A percentile compares a stretch with the other conserved stretches of the same genome.
These are phyloP conservation scores for Xenopus petersii DNA, from an alignment of 2,797 vertebrate species.

Conservation along the genomic window DNA sequence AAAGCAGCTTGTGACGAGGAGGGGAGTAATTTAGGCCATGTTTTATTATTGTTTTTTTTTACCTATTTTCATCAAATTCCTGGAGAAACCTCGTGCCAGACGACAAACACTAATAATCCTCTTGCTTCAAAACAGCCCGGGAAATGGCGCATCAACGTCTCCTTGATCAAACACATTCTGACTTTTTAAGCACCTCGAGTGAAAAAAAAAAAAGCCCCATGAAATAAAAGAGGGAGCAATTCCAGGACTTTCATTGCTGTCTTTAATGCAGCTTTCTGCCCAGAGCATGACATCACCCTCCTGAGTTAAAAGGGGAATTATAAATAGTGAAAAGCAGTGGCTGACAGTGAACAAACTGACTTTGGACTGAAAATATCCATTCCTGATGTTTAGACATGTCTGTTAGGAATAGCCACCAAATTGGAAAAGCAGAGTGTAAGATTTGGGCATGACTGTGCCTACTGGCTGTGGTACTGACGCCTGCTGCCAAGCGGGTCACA, in stretches of 20 bases:
- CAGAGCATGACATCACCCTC: slow-evolving; percentile 37
- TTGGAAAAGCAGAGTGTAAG: slow-evolving; percentile 43
- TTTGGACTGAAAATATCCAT: slow-evolving; percentile 42
- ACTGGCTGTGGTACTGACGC: slow-evolving; percentile 35
- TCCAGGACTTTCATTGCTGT: slow-evolving; percentile 38
- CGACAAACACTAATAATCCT: slow-evolving; percentile 19
- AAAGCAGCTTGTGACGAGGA: neutral
- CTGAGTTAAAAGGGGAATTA: slow-evolving; percentile 36
- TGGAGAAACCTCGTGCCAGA: slow-evolving; percentile 15
- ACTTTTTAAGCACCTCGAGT: slow-evolving; percentile 8
- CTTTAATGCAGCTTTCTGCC: slow-evolving; percentile 35
- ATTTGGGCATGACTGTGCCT: slow-evolving; percentile 45
- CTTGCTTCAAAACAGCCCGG: slow-evolving; percentile 27
- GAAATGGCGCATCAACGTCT: slow-evolving; percentile 8
- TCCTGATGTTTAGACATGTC: slow-evolving; percentile 42
- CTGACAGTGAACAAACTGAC: slow-evolving; percentile 34
- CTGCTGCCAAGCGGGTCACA: slow-evolving; percentile 23
- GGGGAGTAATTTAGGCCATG: slow-evolving; percentile 6
- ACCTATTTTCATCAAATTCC: slow-evolving; percentile 35
- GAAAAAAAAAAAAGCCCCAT: slow-evolving; percentile 2
- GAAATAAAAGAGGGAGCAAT: slow-evolving; percentile 8
- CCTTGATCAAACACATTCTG: slow-evolving; percentile 21
- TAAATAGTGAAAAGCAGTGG: slow-evolving; percentile 38
- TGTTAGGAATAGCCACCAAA: slow-evolving; percentile 46
- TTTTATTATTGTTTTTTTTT: slow-evolving; percentile 27